Evolutionary conservation across 2,113 vertebrate species (phyloP), one percentile per base, ranked within the genome.

Genomic region (Lasiurus borealis): DNA sequence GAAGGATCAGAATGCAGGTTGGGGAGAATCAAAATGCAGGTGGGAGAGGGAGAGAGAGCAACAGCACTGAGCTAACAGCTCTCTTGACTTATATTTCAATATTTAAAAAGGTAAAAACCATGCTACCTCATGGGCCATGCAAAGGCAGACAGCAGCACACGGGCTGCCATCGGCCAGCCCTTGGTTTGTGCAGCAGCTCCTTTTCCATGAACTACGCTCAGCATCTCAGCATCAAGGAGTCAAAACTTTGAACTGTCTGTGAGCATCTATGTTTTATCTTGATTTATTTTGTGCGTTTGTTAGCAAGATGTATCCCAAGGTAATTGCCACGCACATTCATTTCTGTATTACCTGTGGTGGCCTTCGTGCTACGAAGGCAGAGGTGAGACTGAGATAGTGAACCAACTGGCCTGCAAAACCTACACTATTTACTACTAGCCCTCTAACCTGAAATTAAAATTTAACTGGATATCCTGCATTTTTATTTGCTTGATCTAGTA

Each of bases 401-500:
- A 59, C 31, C 34, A 59, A 10, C 36, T 36, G n/a, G 77, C n/a
- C 52, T 36, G 52, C n/a, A 36, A n/a, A 57, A 36, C 52, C 77
- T 57, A 15, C 36, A 40, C 54, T 36, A 57, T 57, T 36, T 80
- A 59, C 77, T 81, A 8, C 52, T 81, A 21, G 52, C 23, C 52
- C n/a, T 59, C 72, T 78, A 77, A 86, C 46, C 27, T 64, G 57
- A 57, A 57, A 69, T 95, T 75, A 36, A 64, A 18, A 25, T 81
- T 52, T 84, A 90, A 62, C 34, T 62, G 34, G 21, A n/a, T 91
- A 9, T 50, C 36, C 23, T 54, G 1, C 62, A 18, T 88, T 90
- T 83, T 87, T 80, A 86, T 93, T 89, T 88, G 36, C 73, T 89
- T 57, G 71, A 36, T 76, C 44, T 91, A 91, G 23, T 44, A 77